Evolutionary conservation across 2,113 vertebrate genomes (phyloP), one percentile per base, ranked within the genome.

Genomic region (Nannospalax galili): DNA sequence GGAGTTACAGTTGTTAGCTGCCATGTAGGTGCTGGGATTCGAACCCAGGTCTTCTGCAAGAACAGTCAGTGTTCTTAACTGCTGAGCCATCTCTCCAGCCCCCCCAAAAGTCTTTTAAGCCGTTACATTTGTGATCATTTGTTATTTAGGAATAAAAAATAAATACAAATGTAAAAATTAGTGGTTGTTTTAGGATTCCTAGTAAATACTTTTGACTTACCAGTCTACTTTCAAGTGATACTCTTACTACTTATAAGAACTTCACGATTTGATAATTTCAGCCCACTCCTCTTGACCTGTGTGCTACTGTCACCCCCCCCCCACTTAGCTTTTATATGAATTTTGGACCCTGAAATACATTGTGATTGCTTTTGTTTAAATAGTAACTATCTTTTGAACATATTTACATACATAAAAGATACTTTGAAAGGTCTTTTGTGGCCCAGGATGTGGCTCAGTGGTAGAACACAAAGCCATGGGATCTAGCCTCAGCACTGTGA

Each of bases 381-480:
- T 3, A 81, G 17, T 65, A 45, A 69, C 62, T 70, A 56, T 52
- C 64, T 75, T 84, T 84, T 84, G n/a, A 87, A 88, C 70, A 69
- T 17, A 93, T 84, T 89, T 80, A 88, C 30, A 56, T 40, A 35
- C 84, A 95, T 77, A 64, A 88, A 93, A 74, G 35, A 73, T 78
- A 28, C 67, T 52, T 90, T 79, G 4, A 87, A 91, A 91, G 48
- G n/a, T 64, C 40, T 48, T n/a, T n/a, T 30, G 56, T 9, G 42
- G 69, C 35, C 62, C 52, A 19, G 42, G 15, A 26, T 84, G 28
- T 84, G 37, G 28, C 80, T 65, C 37, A 81, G 79, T 62, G 24
- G 79, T 81, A 81, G 37, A 81, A 40, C 7, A 65, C 37, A 65
- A 84, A 65, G 40, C 60, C 60, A 82, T 82, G 37, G 58, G 26